Evolutionary conservation across 2,797 vertebrate genomes (phyloP).

Genomic region (Pangasius djambal): DNA sequence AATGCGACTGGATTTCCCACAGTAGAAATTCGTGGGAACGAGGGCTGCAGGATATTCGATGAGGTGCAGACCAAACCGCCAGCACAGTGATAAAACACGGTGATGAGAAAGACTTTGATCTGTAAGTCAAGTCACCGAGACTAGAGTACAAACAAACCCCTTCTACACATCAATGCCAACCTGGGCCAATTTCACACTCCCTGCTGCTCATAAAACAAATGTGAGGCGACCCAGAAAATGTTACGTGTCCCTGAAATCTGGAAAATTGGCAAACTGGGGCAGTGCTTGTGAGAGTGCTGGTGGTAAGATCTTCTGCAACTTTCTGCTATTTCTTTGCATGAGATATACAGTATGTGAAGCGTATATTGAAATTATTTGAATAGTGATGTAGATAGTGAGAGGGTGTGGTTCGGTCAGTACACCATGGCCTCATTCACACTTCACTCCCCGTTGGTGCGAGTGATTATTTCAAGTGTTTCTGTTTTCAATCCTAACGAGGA

Average conservation of each 20-base stretch:
- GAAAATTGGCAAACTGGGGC: neutral
- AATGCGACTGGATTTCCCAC: conserved; percentile 71
- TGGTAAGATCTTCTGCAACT: neutral
- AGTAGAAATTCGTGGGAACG: conserved; percentile 50
- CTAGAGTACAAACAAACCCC: conserved; percentile 7
- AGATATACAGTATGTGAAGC: neutral
- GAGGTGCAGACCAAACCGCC: conserved; percentile 35
- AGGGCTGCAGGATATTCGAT: conserved; percentile 28
- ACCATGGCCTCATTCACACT: neutral
- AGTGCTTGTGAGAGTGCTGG: no score
- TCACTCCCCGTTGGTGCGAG: neutral
- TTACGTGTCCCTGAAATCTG: neutral
- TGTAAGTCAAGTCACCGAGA: conserved; percentile 30
- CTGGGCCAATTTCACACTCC: neutral
- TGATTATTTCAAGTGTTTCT: neutral
- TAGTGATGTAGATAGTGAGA: neutral
- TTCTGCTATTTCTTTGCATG: neutral
- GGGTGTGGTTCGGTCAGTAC: neutral
- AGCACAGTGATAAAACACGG: conserved; percentile 38
- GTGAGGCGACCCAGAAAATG: neutral
- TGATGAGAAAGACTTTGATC: conserved; percentile 53
- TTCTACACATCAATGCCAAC: neutral
- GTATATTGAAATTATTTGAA: neutral
- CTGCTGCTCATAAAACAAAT: neutral
- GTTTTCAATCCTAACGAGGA: no score